A percentile compares a stretch with the other conserved stretches of the same genome.
These are phyloP conservation scores for Dendropsophus ebraccatus DNA, from an alignment of 2,113 vertebrate species.

Conservation along the genomic window DNA sequence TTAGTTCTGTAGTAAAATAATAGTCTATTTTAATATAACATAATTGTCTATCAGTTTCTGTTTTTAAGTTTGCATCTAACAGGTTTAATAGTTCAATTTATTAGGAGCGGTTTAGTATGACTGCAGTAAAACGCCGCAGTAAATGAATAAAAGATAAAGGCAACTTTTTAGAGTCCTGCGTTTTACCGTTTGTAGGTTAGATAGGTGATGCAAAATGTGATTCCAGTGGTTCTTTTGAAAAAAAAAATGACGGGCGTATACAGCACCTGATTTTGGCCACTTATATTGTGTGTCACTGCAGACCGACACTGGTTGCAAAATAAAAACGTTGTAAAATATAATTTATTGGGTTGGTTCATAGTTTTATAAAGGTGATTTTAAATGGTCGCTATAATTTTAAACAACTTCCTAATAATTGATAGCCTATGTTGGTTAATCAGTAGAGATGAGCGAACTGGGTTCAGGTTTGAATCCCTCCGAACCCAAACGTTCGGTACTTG, in stretches of 20 bases:
- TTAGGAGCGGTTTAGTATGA: neutral
- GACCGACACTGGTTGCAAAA: neutral
- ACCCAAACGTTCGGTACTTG: no score
- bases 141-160: slow-evolving; percentile 5
- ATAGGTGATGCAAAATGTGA: neutral
- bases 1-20: slow-evolving; percentile 27
- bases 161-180: neutral
- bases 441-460: no score
- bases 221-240: neutral
- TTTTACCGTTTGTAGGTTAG: neutral
- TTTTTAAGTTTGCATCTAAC: neutral
- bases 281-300: neutral
- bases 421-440: no score
- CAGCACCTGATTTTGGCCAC: neutral
- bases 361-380: no score
- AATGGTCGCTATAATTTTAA: no score
- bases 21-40: slow-evolving; percentile 9
- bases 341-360: no score
- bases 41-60: slow-evolving; percentile 13
- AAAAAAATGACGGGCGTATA: neutral
- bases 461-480: no score
- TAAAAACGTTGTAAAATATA: no score
- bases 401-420: no score
- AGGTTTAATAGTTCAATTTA: slow-evolving; percentile 10
- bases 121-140: neutral